Percentiles rank a stretch among this genome's conserved stretches.
These are phyloP conservation scores for Anarhynchus alexandrinus DNA, from an alignment of 2,113 vertebrate genomes.

Conservation along the genomic window DNA sequence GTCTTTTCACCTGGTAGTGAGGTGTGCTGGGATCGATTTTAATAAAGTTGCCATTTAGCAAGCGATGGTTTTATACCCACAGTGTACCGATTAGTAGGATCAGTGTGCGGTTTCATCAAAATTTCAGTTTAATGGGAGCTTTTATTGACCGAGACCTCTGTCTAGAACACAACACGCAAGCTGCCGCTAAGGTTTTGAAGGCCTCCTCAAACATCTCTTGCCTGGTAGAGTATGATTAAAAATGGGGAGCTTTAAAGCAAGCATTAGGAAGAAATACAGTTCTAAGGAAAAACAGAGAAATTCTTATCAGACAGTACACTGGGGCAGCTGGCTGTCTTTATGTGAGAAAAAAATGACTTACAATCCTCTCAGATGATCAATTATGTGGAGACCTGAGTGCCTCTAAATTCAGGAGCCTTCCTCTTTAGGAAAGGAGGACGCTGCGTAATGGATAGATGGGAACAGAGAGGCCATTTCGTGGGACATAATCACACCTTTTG, in stretches of 20 bases:
- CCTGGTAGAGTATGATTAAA: background rate
- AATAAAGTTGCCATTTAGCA: background rate
- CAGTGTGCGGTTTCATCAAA: background rate
- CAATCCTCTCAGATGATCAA: background rate
- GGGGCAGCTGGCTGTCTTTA: background rate
- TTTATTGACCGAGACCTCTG: background rate
- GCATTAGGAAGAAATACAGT: background rate
- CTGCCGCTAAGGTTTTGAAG: background rate
- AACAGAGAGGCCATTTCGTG: background rate
- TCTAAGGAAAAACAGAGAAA: background rate
- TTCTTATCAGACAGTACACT: background rate
- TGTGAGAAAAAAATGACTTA: background rate
- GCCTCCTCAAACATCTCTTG: background rate
- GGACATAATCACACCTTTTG: background rate
- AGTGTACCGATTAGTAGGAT: rapidly evolving
- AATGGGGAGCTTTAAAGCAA: background rate
- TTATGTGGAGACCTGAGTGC: background rate
- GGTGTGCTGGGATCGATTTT: background rate
- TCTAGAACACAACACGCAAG: background rate
- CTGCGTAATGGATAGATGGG: background rate
- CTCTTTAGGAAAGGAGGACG: background rate
- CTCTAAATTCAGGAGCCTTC: background rate
- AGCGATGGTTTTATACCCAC: background rate
- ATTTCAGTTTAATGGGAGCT: background rate
- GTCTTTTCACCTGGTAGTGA: no score